Conservation (phyloP, 64 coral and sea anemone genomes). For the Acropora yongei region DNA sequence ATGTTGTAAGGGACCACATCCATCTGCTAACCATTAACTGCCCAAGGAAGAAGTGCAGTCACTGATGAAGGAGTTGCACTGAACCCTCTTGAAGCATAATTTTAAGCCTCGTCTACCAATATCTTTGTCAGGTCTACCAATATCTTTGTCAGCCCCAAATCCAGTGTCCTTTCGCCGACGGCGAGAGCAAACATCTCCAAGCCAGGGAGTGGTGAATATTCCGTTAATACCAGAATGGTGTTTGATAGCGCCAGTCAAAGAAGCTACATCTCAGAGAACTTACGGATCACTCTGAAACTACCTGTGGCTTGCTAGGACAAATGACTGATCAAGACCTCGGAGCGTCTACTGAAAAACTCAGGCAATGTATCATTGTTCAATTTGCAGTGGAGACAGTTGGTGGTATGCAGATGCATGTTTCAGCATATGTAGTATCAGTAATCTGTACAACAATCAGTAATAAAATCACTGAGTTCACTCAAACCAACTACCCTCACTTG, state of each 20-base stretch:
- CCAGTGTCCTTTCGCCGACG: too few relatives aligned
- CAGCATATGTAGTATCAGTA: neutral
- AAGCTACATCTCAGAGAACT: neutral
- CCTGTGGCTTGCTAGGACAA: neutral
- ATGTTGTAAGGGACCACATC: neutral
- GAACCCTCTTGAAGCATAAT: neutral
- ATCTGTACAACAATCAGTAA: slow-evolving; percentile 33
- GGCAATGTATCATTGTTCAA: slow-evolving; percentile 14
- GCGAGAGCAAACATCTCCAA: too few relatives aligned
- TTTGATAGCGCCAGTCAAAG: neutral
- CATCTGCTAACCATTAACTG: neutral
- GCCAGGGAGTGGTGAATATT: too few relatives aligned
- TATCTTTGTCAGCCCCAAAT: too few relatives aligned
- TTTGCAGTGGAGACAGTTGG: slow-evolving; percentile 7
- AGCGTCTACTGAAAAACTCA: too few relatives aligned
- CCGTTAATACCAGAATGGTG: too few relatives aligned
- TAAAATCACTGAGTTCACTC: neutral
- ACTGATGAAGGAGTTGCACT: neutral
- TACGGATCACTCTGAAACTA: neutral
- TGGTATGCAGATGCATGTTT: slow-evolving; percentile 17
- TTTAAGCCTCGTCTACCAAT: neutral
- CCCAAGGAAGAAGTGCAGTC: neutral
- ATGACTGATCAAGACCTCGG: neutral
- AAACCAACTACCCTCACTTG: too few relatives aligned
- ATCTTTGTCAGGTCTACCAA: neutral